Base-by-base conservation (phyloP, 2,888 invertebrate species). In the Steinernema scapterisci region DNA sequence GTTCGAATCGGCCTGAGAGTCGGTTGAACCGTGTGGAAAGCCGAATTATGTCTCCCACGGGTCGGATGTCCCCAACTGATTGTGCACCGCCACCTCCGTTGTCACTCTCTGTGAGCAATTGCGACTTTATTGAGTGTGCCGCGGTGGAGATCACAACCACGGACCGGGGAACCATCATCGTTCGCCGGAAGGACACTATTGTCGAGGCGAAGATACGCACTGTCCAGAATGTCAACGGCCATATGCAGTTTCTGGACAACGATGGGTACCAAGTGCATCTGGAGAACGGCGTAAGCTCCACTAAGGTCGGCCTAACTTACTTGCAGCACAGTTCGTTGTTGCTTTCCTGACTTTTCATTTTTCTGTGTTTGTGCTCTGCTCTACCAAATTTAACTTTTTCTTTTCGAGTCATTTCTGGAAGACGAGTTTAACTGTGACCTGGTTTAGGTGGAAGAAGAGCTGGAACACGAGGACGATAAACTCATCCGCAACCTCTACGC, bases 401-500 rank as follows among this genome's bases (percentile, higher is more conserved):
- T 48, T 48, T 13, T 16, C 48, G 13, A 48, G 48, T 7, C 48
- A 7, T 48, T 48, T 48, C 2, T 52, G 3, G 21, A 21, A 9
- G 9, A 38, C 9, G 5, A 38, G 38, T n/a, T 16, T 63, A 63
- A 63, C 63, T 54, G 54, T 52, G 21, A 11, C 1, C n/a, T 23
- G 27, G 27, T 63, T 63, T 16, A 63, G 63, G 63, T 63, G 25
- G 31, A 63, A 7, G 63, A 63, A 38, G 63, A 63, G 16, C 9
- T 63, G 9, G 63, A 63, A 31, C 63, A 63, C 31, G 63, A 63
- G 19, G 63, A 63, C 63, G 63, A 63, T 27, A 31, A 63, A 31
- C 31, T 63, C 1, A 63, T 63, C 38, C 21, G 63, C 9, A 63
- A 63, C 19, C 63, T 63, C 31, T 31, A 31, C 31, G 16, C 63